Percentiles rank a stretch among this genome's conserved stretches.
Evolutionary conservation across 2,113 vertebrate genomes (phyloP).

Genomic region (Pseudorasbora parva): DNA sequence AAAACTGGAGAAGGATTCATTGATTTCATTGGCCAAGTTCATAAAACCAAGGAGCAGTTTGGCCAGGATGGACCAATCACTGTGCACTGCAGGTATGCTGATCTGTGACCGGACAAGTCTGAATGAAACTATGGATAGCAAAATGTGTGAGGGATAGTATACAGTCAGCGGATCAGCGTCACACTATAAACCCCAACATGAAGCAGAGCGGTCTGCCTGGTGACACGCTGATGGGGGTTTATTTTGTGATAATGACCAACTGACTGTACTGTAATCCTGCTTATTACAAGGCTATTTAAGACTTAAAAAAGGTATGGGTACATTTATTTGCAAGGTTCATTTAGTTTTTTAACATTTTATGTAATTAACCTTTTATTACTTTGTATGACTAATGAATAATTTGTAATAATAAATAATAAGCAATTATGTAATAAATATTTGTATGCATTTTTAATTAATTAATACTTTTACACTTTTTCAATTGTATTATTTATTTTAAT

Average conservation of each 20-base stretch:
- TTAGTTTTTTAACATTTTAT: too few species aligned
- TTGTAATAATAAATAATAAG: too few species aligned
- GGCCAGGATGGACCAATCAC: constrained; percentile 97
- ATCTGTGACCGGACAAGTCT: background rate
- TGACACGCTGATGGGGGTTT: background rate
- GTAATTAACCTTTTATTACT: too few species aligned
- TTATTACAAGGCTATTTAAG: background rate
- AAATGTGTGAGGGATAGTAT: background rate
- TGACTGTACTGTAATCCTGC: background rate
- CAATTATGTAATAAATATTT: background rate
- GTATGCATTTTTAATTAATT: too few species aligned
- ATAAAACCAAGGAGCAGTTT: constrained; percentile 98
- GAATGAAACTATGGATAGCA: background rate
- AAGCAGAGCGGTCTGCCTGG: too few species aligned
- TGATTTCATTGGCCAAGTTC: constrained; percentile 97
- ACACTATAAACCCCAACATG: too few species aligned
- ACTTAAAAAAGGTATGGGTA: background rate
- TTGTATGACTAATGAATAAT: too few species aligned
- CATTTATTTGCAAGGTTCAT: background rate
- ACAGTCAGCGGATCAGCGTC: background rate
- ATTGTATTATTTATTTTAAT: too few species aligned
- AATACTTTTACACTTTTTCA: too few species aligned
- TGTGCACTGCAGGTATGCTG: constrained; percentile 91
- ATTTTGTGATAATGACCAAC: background rate
- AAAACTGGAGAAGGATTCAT: constrained; percentile 97